Conservation (phyloP, 2,888 invertebrate genomes). For the Caenorhabditis zanzibari region DNA sequence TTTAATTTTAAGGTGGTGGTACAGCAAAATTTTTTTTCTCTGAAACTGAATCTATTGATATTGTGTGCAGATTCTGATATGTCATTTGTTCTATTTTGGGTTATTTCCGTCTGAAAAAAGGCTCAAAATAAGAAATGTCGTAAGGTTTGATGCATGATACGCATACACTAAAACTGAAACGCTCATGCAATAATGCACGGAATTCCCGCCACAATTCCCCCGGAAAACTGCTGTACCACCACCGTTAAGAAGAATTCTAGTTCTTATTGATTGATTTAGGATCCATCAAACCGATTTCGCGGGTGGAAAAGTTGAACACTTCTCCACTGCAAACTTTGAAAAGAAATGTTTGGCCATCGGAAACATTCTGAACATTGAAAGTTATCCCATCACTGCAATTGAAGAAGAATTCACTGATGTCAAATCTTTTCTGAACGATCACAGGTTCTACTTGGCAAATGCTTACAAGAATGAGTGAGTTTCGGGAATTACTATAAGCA, state of each 20-base stretch:
- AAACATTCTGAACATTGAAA: slow-evolving; percentile 7
- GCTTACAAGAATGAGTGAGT: slow-evolving; percentile 25
- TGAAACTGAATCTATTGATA: no score
- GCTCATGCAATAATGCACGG: no score
- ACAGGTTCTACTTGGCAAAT: slow-evolving; percentile 17
- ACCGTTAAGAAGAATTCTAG: no score
- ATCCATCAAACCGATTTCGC: background rate
- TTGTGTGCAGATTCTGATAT: no score
- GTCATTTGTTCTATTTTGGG: no score
- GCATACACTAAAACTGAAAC: no score
- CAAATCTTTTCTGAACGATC: background rate
- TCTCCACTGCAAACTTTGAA: background rate
- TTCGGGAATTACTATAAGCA: background rate
- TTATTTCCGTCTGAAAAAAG: no score
- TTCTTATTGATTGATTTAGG: background rate
- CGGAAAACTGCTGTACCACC: no score
- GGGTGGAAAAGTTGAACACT: background rate
- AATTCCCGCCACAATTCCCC: no score
- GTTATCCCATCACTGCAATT: slow-evolving; percentile 3
- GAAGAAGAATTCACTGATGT: background rate
- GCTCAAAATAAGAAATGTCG: no score
- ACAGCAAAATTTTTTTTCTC: no score
- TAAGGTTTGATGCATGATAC: no score
- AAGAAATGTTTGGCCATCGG: background rate
- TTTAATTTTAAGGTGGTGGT: background rate